Percentiles rank a stretch among this genome's conserved stretches.
phyloP scores from a whole-genome alignment of 2,797 vertebrate genomes.

The Pseudopleuronectes americanus region DNA sequence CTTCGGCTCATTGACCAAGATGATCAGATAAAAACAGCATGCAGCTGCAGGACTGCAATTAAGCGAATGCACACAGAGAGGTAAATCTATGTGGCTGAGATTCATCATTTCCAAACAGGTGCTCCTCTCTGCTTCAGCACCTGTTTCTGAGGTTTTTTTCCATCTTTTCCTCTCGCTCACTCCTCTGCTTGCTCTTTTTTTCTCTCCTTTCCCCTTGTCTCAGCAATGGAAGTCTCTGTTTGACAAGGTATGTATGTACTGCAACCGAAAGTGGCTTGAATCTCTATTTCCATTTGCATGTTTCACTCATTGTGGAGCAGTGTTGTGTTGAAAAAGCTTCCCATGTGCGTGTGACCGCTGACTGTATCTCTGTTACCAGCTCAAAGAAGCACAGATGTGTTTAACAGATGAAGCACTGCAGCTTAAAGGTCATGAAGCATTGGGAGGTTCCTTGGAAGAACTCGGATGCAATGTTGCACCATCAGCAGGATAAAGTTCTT shows the following conservation, averaged over 20 bases:
- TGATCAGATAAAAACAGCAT: constrained; percentile 53
- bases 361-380: constrained; percentile 13
- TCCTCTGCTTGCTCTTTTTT: constrained; percentile 39
- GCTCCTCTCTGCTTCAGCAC: constrained; percentile 25
- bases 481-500: neutral
- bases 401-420: constrained; percentile 8
- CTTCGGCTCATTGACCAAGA: constrained; percentile 48
- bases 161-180: constrained; percentile 35
- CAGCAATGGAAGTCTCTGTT: constrained; percentile 98
- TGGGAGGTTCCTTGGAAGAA: constrained; percentile 16
- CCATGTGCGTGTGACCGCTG: constrained; percentile 35
- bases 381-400: constrained; percentile 30
- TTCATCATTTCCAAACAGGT: constrained; percentile 57
- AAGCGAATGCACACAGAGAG: constrained; percentile 5
- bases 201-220: constrained; percentile 50
- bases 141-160: constrained; percentile 30
- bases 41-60: constrained; percentile 30
- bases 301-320: constrained; percentile 43
- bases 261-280: constrained; percentile 6
- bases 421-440: constrained; percentile 48
- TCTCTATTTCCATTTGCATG: constrained; percentile 37
- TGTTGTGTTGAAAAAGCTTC: constrained; percentile 13
- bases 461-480: neutral
- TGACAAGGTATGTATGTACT: constrained; percentile 92
- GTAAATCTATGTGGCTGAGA: constrained; percentile 8